Evolutionary conservation across 2,797 vertebrate species (phyloP).

Genomic region (Tinamus major): DNA sequence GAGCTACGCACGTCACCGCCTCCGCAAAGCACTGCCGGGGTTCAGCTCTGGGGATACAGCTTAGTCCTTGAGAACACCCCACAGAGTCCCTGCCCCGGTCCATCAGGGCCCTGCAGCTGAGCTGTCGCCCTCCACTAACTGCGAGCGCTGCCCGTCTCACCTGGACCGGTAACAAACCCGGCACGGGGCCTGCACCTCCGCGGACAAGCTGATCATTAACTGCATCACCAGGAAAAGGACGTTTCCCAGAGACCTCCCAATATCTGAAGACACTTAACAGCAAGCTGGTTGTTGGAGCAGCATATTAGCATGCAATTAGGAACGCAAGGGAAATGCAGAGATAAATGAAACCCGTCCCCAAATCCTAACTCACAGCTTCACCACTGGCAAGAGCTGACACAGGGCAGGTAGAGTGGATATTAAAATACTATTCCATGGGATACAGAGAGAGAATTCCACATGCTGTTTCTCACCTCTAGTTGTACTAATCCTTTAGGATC

Average conservation of each 20-base stretch:
- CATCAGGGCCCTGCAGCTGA: not conserved
- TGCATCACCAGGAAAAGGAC: not conserved
- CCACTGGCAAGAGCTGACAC: not conserved
- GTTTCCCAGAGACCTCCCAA: slow-evolving; percentile 7
- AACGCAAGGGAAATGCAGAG: not conserved
- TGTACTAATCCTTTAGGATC: not conserved
- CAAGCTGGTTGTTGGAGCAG: not conserved
- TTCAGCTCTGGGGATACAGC: not conserved
- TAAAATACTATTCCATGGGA: not conserved
- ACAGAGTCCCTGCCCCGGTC: not conserved
- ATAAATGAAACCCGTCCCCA: not conserved
- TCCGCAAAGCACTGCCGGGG: not conserved
- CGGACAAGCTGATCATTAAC: not conserved
- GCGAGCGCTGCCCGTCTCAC: not conserved
- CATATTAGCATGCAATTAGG: slow-evolving; percentile 23
- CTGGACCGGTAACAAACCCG: slow-evolving; percentile 14
- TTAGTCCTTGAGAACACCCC: not conserved
- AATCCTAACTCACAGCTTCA: not conserved
- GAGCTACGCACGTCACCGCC: no score
- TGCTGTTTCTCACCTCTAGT: not conserved
- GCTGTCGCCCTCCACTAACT: not conserved
- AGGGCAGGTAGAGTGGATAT: not conserved
- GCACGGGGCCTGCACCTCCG: not conserved
- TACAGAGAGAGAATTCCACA: not conserved
- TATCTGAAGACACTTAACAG: not conserved